Evolutionary conservation across 1,140 invertebrate genomes (phyloP).

Genomic region (Aphidius gifuensis): DNA sequence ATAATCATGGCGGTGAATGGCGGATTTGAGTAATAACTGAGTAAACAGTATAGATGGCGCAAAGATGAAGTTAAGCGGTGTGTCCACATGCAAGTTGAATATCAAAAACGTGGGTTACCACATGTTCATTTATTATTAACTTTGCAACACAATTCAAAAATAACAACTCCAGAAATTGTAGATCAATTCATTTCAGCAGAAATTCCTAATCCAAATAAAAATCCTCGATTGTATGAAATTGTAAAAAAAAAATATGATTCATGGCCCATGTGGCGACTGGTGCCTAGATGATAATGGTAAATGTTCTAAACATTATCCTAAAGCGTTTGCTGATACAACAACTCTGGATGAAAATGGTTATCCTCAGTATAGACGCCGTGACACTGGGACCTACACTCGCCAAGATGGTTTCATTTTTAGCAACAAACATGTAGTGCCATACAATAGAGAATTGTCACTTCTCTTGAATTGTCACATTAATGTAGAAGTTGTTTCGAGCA

Average conservation of each 20-base stretch:
- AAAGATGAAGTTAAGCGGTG: no score
- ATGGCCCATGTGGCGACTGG: no score
- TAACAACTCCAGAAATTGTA: constrained; percentile 49
- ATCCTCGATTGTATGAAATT: no score
- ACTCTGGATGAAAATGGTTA: no score
- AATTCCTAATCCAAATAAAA: no score
- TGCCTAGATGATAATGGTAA: constrained; percentile 40
- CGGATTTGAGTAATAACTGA: no score
- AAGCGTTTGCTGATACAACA: constrained; percentile 31
- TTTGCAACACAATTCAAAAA: constrained; percentile 1
- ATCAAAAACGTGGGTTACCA: constrained; percentile 5
- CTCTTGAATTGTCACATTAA: constrained; percentile 21
- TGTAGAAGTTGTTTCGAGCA: constrained; percentile 18
- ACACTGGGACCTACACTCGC: neutral
- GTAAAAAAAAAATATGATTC: no score
- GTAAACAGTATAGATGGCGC: no score
- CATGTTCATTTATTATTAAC: constrained; percentile 3
- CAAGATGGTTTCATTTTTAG: constrained; percentile 5
- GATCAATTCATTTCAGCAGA: no score
- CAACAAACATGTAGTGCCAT: constrained; percentile 22
- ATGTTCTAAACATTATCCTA: constrained; percentile 44
- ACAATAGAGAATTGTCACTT: constrained; percentile 6
- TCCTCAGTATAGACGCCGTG: constrained; percentile 25
- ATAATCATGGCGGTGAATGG: no score
- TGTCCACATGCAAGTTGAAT: neutral